Conservation (phyloP, 2,113 vertebrate genomes). For the Butorides virescens region DNA sequence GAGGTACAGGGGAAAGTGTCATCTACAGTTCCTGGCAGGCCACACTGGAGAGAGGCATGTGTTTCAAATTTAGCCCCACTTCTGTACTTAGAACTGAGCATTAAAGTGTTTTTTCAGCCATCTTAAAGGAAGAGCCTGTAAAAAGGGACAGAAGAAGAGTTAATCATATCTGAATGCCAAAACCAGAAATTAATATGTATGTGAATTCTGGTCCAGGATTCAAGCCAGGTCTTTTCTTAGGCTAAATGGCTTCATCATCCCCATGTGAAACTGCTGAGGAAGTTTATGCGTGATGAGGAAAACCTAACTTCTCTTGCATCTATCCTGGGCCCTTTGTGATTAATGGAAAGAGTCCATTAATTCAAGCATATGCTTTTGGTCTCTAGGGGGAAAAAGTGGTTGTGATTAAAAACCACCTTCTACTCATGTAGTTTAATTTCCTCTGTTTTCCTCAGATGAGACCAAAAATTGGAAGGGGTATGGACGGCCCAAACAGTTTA, state of each 20-base stretch:
- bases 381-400: background rate
- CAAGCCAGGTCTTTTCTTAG: conserved; percentile 10
- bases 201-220: background rate
- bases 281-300: background rate
- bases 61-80: background rate
- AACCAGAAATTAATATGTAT: conserved; percentile 17
- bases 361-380: background rate
- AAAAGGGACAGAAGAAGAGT: background rate
- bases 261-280: background rate
- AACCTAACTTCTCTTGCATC: background rate
- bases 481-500: background rate
- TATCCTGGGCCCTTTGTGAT: background rate
- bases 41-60: background rate
- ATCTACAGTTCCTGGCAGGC: background rate
- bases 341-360: conserved; percentile 2
- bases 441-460: background rate
- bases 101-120: background rate
- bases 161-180: background rate
- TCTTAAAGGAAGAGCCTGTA: background rate
- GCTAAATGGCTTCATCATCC: conserved; percentile 1
- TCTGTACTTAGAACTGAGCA: background rate
- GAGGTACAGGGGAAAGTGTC: background rate
- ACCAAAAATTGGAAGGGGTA: background rate
- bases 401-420: background rate
- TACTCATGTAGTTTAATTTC: background rate